Evolutionary conservation across 2,797 vertebrate species (phyloP).

Genomic region (Cossypha polioptera): DNA sequence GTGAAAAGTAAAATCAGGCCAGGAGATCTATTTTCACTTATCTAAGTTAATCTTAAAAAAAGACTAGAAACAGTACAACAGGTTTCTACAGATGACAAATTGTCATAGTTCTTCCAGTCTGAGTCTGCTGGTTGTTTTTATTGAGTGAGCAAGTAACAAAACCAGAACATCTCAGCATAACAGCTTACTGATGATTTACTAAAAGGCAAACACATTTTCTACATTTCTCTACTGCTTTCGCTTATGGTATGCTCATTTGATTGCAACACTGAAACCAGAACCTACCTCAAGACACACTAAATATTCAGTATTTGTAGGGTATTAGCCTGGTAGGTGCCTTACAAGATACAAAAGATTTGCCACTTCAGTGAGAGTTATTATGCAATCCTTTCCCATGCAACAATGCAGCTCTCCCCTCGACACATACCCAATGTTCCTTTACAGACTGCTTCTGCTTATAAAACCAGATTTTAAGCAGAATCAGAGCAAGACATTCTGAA

Average conservation of each 20-base stretch:
- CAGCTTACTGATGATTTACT: constrained; percentile 6
- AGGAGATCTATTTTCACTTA: background rate
- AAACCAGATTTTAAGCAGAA: background rate
- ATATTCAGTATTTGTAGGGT: background rate
- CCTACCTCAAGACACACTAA: background rate
- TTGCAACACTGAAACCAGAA: background rate
- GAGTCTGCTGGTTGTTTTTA: background rate
- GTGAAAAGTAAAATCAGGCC: background rate
- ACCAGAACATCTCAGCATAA: background rate
- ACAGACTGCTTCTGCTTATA: background rate
- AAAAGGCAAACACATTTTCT: constrained; percentile 19
- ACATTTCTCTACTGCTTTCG: background rate
- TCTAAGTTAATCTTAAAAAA: background rate
- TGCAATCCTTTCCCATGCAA: background rate
- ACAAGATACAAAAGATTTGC: background rate
- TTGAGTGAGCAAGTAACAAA: background rate
- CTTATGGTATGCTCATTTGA: background rate
- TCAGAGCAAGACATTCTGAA: background rate
- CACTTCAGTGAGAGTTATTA: background rate
- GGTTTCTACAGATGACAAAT: background rate
- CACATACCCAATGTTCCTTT: background rate
- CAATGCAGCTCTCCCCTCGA: background rate
- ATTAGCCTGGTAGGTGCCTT: background rate
- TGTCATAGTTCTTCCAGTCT: background rate
- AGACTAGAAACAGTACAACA: background rate